Evolutionary conservation across 2,113 vertebrate genomes (phyloP), one percentile per base, ranked within the genome.

Genomic region (Gnathonemus longibarbis): DNA sequence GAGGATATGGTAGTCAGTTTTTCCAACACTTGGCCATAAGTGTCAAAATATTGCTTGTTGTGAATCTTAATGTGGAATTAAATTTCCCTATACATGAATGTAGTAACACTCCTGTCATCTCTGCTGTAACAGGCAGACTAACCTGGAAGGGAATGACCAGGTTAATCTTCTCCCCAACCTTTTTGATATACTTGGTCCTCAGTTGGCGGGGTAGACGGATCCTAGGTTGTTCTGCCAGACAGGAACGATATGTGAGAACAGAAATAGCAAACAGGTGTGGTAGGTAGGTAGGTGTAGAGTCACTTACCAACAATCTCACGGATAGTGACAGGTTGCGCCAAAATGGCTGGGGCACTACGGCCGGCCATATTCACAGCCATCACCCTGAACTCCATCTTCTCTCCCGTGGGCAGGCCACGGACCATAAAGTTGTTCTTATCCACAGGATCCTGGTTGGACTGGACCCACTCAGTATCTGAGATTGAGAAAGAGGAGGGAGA

Each of bases 61-160:
- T 77, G 31, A 77, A 15, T 39, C 31, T 77, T 66, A 27, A 27
- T 66, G 58, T 31, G n/a, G n/a, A 48, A 46, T 49, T 49, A 21
- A 50, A 17, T 86, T 86, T 48, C 10, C 84, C 45, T 15, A 27
- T 85, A 27, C 9, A 46, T 46, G 45, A 50, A 49, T 48, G 21
- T 27, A 49, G 84, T 10, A 50, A 48, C 19, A 11, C 42, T 27
- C 10, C 9, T 15, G 24, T 48, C 45, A 1, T 24, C 45, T 49
- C 42, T 46, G 42, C 24, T n/a, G 48, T 87, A 48, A 53, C 31
- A 45, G 39, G 45, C 42, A 84, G 42, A 84, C 93, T 92, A 56
- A 98, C 98, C 97, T 97, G 97, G 94, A 98, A 98, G 88, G 98
- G 97, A 93, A 98, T 97, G 88, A 98, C 94, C 39, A 98, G 87